A percentile compares a stretch with the other conserved stretches of the same genome.
These are phyloP conservation scores for Axinella damicornis DNA, from an alignment of 37 sponge, comb jelly and placozoan species.

Conservation along the genomic window DNA sequence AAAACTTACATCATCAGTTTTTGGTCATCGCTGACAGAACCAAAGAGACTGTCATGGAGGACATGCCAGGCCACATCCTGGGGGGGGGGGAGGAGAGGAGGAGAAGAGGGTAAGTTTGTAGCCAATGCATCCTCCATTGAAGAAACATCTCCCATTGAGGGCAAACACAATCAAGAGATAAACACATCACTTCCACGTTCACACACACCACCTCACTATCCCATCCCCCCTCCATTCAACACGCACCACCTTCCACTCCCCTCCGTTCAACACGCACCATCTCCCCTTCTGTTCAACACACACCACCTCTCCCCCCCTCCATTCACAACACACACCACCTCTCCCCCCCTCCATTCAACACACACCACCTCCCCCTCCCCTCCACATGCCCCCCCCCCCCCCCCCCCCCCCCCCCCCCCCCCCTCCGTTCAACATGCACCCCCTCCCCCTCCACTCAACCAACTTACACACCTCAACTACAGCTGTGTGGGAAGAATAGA, in stretches of 20 bases:
- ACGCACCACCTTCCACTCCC: too few species aligned
- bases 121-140: not conserved
- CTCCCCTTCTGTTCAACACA: too few species aligned
- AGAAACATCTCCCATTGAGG: too few species aligned
- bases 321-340: too few species aligned
- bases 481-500: conserved; percentile 90
- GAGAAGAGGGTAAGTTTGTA: not conserved
- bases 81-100: not conserved
- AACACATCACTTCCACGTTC: too few species aligned
- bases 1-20: conserved; percentile 96
- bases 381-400: not conserved
- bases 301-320: too few species aligned
- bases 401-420: not conserved
- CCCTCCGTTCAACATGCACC: not conserved
- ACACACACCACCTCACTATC: too few species aligned
- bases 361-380: too few species aligned
- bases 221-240: too few species aligned
- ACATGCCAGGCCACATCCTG: conserved; percentile 98
- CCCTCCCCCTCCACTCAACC: not conserved
- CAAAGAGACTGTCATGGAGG: conserved; percentile 94
- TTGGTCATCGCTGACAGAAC: conserved; percentile 98
- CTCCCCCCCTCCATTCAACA: too few species aligned
- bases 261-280: too few species aligned
- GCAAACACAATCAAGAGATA: too few species aligned
- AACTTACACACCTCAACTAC: conserved; percentile 85